Evolutionary conservation across 2,888 invertebrate species (phyloP), one percentile per base, ranked within the genome.

Genomic region (Calameuta filiformis): DNA sequence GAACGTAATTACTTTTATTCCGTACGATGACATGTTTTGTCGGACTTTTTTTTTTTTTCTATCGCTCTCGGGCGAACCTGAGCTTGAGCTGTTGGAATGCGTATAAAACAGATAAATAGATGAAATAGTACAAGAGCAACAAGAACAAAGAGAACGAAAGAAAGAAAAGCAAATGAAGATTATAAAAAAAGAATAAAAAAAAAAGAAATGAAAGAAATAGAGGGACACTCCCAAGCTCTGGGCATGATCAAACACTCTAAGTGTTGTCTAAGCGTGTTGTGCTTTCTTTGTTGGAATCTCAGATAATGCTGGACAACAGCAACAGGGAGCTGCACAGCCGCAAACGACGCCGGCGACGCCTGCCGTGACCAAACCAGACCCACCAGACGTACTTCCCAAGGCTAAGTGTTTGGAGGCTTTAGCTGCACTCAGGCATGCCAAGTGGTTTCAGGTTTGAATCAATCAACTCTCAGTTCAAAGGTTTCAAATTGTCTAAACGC

Each of bases 341-440:
- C 93, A 91, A 94, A 93, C 93, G 92, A 93, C 92, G 93, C 93
- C 92, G 93, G 93, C 92, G 93, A 94, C 95, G 93, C 95, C 95
- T 94, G 95, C 95, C 94, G 95, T 93, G 92, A 93, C 93, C 92
- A 94, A 95, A 93, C 93, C 93, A 93, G 94, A 94, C 90, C 94
- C 95, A 86, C 94, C 95, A 94, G 98, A 98, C 94, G 96, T 98
- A 93, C 96, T 99, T 94, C 97, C 98, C 95, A 97, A 98, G 95
- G 97, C 98, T 95, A 98, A 98, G 95, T 99, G 99, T 96, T 97
- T 99, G 95, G 97, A 98, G 95, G 99, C 99, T 94, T 96, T 99
- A 94, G 99, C 99, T 94, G 98, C 98, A 94, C 96, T 99, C 94
- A 97, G 99, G 94, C 99, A 98, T 96, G 98, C 99, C 95, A 99